Percentiles rank a stretch among this genome's conserved stretches.
Evolutionary conservation across 1,140 invertebrate species (phyloP).

Genomic region (Samia ricini): DNA sequence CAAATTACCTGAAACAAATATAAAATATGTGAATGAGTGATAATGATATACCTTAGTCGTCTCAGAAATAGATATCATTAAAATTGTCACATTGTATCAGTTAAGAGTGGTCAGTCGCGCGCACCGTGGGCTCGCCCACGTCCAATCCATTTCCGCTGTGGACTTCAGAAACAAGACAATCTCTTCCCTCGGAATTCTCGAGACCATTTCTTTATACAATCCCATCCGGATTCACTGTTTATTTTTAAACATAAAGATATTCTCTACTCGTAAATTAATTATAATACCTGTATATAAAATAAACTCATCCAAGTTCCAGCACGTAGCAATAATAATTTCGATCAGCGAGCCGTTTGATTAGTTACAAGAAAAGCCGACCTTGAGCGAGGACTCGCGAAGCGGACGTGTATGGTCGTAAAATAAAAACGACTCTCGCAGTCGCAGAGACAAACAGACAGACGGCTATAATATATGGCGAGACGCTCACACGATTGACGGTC

Average conservation of each 20-base stretch:
- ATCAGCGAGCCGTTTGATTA: slow-evolving; percentile 37
- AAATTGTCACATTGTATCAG: slow-evolving; percentile 52
- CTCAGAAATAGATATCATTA: slow-evolving; percentile 54
- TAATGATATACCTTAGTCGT: slow-evolving; percentile 19
- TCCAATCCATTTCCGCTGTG: slow-evolving; percentile 50
- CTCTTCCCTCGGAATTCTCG: slow-evolving; percentile 37
- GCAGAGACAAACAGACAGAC: slow-evolving; percentile 61
- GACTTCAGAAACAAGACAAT: slow-evolving; percentile 35
- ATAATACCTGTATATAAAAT: not conserved
- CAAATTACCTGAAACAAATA: not conserved
- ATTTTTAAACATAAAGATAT: slow-evolving; percentile 18
- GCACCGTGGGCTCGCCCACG: slow-evolving; percentile 58
- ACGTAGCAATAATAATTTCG: slow-evolving; percentile 9
- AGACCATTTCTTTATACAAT: slow-evolving; percentile 4
- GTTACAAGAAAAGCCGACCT: slow-evolving; percentile 54
- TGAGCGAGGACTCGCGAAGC: slow-evolving; percentile 54
- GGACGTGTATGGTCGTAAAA: slow-evolving; percentile 71
- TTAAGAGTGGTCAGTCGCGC: slow-evolving; percentile 46
- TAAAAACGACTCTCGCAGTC: slow-evolving; percentile 57
- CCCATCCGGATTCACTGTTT: slow-evolving; percentile 10
- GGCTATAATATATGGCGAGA: slow-evolving; percentile 66
- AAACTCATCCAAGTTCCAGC: not conserved
- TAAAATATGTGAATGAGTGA: slow-evolving; percentile 45
- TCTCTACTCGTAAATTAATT: slow-evolving; percentile 1
- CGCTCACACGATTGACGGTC: slow-evolving; percentile 69